These are phyloP conservation scores for Heliconius hortense DNA, from an alignment of 2,888 invertebrate species.

Conservation along the genomic window DNA sequence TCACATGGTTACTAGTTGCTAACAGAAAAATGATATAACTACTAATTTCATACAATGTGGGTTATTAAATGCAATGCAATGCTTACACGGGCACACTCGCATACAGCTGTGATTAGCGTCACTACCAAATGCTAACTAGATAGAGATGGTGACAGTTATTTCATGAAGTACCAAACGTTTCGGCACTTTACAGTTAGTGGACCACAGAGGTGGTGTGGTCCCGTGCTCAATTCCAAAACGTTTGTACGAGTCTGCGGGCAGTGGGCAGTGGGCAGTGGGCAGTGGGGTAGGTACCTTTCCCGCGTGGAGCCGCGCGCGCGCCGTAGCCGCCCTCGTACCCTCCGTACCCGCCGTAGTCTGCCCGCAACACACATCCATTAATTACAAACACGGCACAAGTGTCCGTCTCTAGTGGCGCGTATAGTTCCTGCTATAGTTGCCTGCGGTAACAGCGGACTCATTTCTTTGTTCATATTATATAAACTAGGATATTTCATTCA, in stretches of 20 bases:
- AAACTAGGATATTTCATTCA: not conserved
- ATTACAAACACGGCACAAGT: conserved; percentile 45
- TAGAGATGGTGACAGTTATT: not conserved
- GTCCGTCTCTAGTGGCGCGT: not conserved
- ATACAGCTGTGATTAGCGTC: not conserved
- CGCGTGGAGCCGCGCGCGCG: conserved; percentile 92
- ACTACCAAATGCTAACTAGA: conserved; percentile 20
- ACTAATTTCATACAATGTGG: not conserved
- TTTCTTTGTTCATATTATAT: not conserved
- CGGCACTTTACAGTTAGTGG: not conserved
- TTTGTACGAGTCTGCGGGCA: conserved; percentile 28
- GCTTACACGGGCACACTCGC: not conserved
- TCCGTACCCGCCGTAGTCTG: conserved; percentile 94
- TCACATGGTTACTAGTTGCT: conserved; percentile 1
- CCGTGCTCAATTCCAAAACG: conserved; percentile 23
- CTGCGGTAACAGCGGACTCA: not conserved
- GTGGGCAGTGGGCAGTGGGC: not conserved
- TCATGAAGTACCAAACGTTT: conserved; percentile 18
- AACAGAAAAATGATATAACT: not conserved
- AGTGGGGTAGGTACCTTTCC: conserved; percentile 90
- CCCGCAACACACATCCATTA: conserved; percentile 83
- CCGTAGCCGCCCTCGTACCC: conserved; percentile 94
- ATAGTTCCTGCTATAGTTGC: no score
- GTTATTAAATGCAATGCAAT: not conserved
- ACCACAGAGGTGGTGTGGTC: not conserved